Conservation (phyloP, 1,140 invertebrate species). For the Cardiocondyla obscurior region DNA sequence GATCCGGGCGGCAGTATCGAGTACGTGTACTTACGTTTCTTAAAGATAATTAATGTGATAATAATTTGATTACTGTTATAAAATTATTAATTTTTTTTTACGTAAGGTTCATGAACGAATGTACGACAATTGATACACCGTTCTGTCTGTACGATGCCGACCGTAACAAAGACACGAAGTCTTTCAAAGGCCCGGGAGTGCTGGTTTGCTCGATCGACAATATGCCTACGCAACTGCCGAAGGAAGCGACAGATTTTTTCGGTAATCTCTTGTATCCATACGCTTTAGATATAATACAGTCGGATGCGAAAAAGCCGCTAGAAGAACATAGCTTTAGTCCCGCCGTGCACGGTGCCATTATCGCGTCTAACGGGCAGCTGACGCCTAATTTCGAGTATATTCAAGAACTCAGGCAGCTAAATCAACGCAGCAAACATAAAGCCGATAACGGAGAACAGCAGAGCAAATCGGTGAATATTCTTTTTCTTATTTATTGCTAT, state of each 20-base stretch:
- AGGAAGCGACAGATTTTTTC: constrained; percentile 99
- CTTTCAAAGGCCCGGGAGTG: constrained; percentile 98
- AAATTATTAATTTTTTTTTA: constrained; percentile 5
- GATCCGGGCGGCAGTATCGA: constrained; percentile 99
- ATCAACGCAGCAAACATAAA: constrained; percentile 79
- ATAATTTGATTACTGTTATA: neutral
- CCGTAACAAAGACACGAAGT: constrained; percentile 97
- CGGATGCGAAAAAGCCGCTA: constrained; percentile 93
- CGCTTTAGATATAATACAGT: constrained; percentile 94
- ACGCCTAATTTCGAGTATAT: constrained; percentile 98
- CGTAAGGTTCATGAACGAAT: constrained; percentile 97
- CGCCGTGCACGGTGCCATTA: constrained; percentile 95
- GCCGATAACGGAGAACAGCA: constrained; percentile 74
- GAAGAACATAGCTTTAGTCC: constrained; percentile 91
- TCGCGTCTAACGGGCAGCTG: constrained; percentile 96
- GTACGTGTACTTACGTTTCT: constrained; percentile 64
- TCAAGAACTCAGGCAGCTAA: constrained; percentile 90
- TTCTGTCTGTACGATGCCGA: constrained; percentile 99
- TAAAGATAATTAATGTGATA: neutral
- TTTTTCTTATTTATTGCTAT: neutral
- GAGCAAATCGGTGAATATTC: constrained; percentile 64
- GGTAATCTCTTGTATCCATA: constrained; percentile 96
- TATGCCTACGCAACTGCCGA: constrained; percentile 99
- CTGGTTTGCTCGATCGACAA: constrained; percentile 99
- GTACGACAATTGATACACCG: constrained; percentile 99